Conservation (phyloP, 37 sponge, comb jelly and placozoan genomes). For the Cliona cf. orientalis region DNA sequence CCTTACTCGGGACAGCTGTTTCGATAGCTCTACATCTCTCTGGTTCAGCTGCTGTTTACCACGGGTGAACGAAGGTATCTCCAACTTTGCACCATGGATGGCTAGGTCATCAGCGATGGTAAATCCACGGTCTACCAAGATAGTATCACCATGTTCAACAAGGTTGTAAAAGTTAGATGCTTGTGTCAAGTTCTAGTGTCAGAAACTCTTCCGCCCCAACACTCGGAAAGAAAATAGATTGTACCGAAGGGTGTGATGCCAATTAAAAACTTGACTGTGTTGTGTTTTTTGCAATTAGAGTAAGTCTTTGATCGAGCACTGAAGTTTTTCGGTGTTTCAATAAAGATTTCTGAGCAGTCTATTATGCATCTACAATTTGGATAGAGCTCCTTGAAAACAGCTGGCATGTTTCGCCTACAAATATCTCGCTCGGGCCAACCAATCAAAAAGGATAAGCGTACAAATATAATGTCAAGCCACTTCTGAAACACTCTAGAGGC, state of each 20-base stretch:
- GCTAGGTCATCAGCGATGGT: slow-evolving; percentile 20
- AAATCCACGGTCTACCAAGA: slow-evolving; percentile 45
- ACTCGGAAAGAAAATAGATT: slow-evolving; percentile 27
- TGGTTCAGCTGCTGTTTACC: neutral
- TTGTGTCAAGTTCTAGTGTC: neutral
- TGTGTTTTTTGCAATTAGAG: slow-evolving; percentile 37
- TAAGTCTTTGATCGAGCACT: slow-evolving; percentile 27
- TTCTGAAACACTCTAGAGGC: neutral
- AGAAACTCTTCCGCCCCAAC: slow-evolving; percentile 35
- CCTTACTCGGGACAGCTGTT: slow-evolving; percentile 16
- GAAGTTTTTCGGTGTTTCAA: slow-evolving; percentile 18
- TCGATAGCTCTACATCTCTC: neutral
- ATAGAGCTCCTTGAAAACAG: slow-evolving; percentile 3
- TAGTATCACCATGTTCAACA: slow-evolving; percentile 10
- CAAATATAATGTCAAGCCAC: neutral
- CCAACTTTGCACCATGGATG: slow-evolving; percentile 4
- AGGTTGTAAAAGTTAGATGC: neutral
- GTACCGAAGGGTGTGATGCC: slow-evolving; percentile 39
- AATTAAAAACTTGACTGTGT: slow-evolving; percentile 49
- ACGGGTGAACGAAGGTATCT: neutral
- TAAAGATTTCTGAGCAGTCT: slow-evolving; percentile 46
- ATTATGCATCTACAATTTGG: slow-evolving; percentile 16
- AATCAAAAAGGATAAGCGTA: neutral
- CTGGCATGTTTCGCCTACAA: slow-evolving; percentile 16
- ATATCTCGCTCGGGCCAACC: neutral